phyloP scores from a whole-genome alignment of 2,113 vertebrate species.

The Uropsilus gracilis region DNA sequence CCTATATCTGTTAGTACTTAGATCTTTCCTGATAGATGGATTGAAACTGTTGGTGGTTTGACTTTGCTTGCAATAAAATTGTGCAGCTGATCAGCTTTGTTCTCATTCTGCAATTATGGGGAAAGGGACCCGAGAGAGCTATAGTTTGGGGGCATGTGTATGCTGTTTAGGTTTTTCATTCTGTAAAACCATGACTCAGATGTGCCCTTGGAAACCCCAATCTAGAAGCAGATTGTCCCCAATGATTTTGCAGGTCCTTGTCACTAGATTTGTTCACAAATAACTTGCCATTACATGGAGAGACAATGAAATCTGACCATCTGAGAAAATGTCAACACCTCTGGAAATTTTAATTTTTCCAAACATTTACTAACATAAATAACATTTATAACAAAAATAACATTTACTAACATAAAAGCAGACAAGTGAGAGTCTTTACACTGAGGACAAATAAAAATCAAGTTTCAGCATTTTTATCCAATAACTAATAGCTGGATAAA shows the following conservation, averaged over 20 bases:
- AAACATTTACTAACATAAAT: slow-evolving; percentile 5
- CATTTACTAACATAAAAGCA: neutral
- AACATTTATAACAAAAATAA: too few species aligned
- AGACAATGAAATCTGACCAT: neutral
- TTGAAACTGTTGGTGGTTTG: slow-evolving; percentile 60
- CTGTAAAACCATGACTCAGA: slow-evolving; percentile 44
- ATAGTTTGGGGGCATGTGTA: neutral
- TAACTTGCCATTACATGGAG: slow-evolving; percentile 2
- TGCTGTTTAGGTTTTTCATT: neutral
- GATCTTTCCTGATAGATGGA: slow-evolving; percentile 76
- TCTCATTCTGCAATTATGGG: neutral
- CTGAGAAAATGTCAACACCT: neutral
- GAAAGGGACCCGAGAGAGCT: neutral
- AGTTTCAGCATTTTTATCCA: neutral
- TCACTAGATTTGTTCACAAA: slow-evolving; percentile 6
- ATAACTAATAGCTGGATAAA: neutral
- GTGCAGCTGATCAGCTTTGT: slow-evolving; percentile 64
- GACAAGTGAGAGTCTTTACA: neutral
- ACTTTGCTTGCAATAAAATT: slow-evolving; percentile 68
- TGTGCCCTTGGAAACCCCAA: slow-evolving; percentile 14
- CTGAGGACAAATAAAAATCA: neutral
- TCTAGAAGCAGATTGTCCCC: slow-evolving; percentile 26
- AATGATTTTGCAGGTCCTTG: slow-evolving; percentile 26
- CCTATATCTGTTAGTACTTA: slow-evolving; percentile 78
- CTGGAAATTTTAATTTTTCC: slow-evolving; percentile 7